phyloP scores from a whole-genome alignment of 2,113 vertebrate species.

The Varanus salvator region DNA sequence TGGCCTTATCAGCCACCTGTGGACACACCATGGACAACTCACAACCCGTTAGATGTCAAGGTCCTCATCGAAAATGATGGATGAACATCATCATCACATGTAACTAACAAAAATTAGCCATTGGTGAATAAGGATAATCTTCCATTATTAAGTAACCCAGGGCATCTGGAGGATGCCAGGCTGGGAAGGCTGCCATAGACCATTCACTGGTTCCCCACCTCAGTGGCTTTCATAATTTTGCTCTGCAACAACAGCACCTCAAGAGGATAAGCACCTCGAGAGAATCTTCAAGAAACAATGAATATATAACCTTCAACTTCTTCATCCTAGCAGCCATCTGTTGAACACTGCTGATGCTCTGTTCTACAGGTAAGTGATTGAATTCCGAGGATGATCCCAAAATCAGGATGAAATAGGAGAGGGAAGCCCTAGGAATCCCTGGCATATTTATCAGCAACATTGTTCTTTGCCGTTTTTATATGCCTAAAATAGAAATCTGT shows the following conservation, averaged over 20 bases:
- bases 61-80: no score
- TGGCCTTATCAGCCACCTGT: no score
- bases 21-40: no score
- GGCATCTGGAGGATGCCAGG: not conserved
- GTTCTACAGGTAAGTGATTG: not conserved
- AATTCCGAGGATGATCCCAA: not conserved
- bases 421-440: not conserved
- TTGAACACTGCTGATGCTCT: not conserved
- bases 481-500: not conserved
- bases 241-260: not conserved
- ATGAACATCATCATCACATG: no score
- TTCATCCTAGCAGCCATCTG: not conserved
- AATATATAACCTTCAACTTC: not conserved
- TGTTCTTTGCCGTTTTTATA: not conserved
- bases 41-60: no score
- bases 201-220: not conserved
- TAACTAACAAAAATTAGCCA: no score
- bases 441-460: no score
- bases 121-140: no score
- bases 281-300: not conserved
- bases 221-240: not conserved
- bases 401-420: no score
- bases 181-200: not conserved
- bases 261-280: not conserved
- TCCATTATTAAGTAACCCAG: no score